Evolutionary conservation across 2,113 vertebrate genomes (phyloP).

Genomic region (Hydropotes inermis): DNA sequence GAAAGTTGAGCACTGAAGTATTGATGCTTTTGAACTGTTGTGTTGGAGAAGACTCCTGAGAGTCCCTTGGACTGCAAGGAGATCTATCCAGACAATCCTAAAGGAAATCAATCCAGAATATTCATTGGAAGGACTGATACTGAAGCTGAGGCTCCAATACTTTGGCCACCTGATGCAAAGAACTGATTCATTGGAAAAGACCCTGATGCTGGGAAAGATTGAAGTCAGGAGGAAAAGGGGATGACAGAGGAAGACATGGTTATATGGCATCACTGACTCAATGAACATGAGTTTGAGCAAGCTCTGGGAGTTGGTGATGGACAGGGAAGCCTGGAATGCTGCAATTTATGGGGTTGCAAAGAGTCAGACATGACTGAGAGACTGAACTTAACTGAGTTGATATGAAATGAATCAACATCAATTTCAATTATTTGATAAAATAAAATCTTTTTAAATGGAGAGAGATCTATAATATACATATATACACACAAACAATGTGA

Average conservation of each 20-base stretch:
- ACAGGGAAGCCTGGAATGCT: background rate
- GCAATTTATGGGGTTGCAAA: background rate
- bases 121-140: background rate
- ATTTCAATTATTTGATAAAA: conserved; percentile 55
- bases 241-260: background rate
- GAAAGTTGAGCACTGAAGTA: background rate
- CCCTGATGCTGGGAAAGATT: background rate
- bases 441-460: conserved; percentile 17
- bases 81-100: background rate
- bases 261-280: background rate
- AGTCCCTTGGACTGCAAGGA: background rate
- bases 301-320: background rate
- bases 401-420: conserved; percentile 39
- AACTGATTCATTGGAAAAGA: background rate
- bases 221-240: background rate
- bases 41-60: background rate
- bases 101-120: background rate
- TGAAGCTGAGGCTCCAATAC: background rate
- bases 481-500: conserved; percentile 42
- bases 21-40: background rate
- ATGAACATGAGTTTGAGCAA: background rate
- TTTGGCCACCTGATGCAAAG: background rate
- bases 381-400: background rate
- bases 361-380: background rate
- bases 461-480: background rate